phyloP scores from a whole-genome alignment of 2,113 vertebrate species.

The Cavia aperea region DNA sequence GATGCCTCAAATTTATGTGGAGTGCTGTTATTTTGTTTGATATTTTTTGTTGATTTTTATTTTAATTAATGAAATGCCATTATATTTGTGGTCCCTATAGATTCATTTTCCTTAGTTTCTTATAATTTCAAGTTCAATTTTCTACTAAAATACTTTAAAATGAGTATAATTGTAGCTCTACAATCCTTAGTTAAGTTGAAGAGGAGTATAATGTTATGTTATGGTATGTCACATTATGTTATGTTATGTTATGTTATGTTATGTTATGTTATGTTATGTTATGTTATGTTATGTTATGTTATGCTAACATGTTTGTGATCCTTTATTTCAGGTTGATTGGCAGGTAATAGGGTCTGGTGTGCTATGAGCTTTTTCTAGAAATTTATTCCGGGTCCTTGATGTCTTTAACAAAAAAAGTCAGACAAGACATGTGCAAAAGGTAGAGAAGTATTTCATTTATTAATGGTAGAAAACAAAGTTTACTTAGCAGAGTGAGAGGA shows the following conservation, averaged over 20 bases:
- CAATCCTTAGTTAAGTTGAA: background rate
- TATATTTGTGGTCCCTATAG: background rate
- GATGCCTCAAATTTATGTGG: background rate
- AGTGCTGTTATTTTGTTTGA: background rate
- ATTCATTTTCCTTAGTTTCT: background rate
- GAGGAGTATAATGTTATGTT: no score
- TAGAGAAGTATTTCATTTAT: background rate
- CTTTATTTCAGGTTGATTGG: background rate
- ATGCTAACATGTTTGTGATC: background rate
- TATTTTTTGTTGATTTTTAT: background rate
- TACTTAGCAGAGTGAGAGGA: background rate
- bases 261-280: no score
- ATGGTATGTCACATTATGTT: no score
- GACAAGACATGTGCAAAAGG: background rate
- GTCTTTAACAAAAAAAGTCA: background rate
- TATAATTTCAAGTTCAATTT: slow-evolving; percentile 19
- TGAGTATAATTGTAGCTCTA: background rate
- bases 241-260: no score
- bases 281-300: no score
- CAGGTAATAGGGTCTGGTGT: background rate
- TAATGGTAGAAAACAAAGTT: background rate
- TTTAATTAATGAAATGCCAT: background rate
- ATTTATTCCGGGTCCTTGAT: no score
- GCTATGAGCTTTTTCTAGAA: background rate
- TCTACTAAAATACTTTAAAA: background rate